phyloP scores from a whole-genome alignment of 1,140 invertebrate genomes.

The Coenobita brevimanus region DNA sequence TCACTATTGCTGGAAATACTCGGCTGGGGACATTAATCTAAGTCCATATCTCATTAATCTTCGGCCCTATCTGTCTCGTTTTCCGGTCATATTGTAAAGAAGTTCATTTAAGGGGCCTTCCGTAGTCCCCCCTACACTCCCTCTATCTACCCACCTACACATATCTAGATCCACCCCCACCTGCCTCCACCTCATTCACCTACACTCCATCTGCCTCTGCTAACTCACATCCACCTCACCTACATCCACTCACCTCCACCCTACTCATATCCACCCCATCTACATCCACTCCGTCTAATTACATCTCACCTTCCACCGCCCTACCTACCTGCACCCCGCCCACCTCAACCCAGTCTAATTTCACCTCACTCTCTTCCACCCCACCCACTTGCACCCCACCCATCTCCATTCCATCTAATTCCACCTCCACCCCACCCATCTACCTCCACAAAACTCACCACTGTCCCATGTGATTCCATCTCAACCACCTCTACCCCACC shows the following conservation, averaged over 20 bases:
- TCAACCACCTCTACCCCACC: too few relatives aligned
- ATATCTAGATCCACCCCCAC: background rate
- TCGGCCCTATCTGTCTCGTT: too few relatives aligned
- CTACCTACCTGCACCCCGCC: slow-evolving; percentile 8
- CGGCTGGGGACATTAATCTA: too few relatives aligned
- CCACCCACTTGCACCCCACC: background rate
- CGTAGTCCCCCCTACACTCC: background rate
- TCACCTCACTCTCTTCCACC: background rate
- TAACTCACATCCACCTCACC: rapidly evolving
- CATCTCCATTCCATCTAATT: background rate
- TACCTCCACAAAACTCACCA: too few relatives aligned
- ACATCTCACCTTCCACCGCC: background rate
- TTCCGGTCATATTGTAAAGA: too few relatives aligned
- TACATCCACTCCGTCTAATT: background rate
- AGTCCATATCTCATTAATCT: too few relatives aligned
- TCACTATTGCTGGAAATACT: too few relatives aligned
- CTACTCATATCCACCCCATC: background rate
- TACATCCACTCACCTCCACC: too few relatives aligned
- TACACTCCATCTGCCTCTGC: background rate
- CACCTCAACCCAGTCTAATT: background rate
- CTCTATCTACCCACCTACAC: background rate
- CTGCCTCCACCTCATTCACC: background rate
- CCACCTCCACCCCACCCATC: too few relatives aligned
- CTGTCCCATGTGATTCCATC: too few relatives aligned
- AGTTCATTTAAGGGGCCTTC: too few relatives aligned